phyloP scores from a whole-genome alignment of 2,888 invertebrate species.

The Torymus aiolomorphi region DNA sequence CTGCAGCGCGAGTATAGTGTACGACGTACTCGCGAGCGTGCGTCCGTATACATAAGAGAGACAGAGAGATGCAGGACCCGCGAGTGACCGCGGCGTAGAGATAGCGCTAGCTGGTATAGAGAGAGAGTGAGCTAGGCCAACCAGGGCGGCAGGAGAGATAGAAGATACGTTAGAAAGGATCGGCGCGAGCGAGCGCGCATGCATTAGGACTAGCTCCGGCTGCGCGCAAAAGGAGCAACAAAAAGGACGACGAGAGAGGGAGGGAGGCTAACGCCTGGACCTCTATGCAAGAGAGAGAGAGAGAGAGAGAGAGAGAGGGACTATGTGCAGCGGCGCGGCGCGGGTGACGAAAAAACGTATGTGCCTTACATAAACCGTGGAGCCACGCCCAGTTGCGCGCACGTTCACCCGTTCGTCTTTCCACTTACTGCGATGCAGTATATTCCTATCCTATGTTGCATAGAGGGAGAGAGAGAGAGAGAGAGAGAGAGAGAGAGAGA shows the following conservation, averaged over 20 bases:
- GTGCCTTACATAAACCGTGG: constrained; percentile 72
- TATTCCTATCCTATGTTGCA: not conserved
- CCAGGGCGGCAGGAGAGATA: constrained; percentile 8
- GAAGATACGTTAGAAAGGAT: constrained; percentile 53
- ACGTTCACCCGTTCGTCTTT: constrained; percentile 37
- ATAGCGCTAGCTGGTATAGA: not conserved
- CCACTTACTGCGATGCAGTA: constrained; percentile 5
- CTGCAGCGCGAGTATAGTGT: not conserved
- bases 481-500: not conserved
- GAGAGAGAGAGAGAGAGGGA: constrained; percentile 28
- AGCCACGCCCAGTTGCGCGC: constrained; percentile 70
- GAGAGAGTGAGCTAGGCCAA: too few relatives aligned
- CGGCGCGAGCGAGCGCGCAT: constrained; percentile 34
- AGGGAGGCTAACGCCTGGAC: not conserved
- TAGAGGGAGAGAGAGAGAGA: too few relatives aligned
- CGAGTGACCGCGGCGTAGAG: not conserved
- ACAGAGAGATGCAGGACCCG: not conserved
- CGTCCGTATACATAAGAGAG: not conserved
- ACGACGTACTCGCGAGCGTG: not conserved
- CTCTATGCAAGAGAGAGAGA: not conserved
- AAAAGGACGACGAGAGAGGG: constrained; percentile 1
- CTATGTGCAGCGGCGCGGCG: constrained; percentile 40
- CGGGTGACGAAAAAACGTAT: constrained; percentile 71
- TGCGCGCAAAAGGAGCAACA: constrained; percentile 32
- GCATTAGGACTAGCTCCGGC: constrained; percentile 25